Percentiles rank a stretch among this genome's conserved stretches.
Conservation (phyloP, 2,113 vertebrate species). For the Melanerpes aurifrons region DNA sequence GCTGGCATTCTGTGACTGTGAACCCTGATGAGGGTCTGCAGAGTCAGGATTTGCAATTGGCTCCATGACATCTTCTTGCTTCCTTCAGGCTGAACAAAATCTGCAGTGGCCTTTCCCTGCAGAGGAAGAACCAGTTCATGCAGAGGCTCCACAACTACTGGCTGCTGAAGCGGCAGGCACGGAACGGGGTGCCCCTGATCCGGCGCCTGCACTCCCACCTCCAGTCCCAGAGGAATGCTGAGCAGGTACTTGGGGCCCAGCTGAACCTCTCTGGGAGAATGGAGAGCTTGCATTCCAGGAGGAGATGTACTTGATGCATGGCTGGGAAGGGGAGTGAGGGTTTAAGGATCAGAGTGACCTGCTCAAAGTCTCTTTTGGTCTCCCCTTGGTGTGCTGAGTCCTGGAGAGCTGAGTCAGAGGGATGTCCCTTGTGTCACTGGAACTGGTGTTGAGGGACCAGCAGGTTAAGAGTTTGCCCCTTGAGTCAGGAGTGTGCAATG, state of each 20-base stretch:
- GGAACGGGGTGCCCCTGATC: constrained; percentile 93
- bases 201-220: constrained; percentile 89
- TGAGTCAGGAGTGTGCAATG: not conserved
- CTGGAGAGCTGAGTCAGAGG: not conserved
- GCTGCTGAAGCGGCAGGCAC: constrained; percentile 94
- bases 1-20: too few relatives aligned
- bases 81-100: constrained; percentile 91
- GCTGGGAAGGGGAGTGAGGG: not conserved
- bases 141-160: constrained; percentile 95
- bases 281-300: not conserved
- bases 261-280: rapidly evolving
- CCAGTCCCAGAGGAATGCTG: constrained; percentile 87
- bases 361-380: not conserved
- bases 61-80: constrained; percentile 53
- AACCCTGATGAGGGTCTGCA: not conserved
- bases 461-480: not conserved
- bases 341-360: not conserved
- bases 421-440: not conserved
- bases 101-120: constrained; percentile 90
- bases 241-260: constrained; percentile 80
- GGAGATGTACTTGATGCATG: not conserved
- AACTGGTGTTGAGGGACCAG: not conserved
- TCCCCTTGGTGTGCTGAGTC: not conserved
- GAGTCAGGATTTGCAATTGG: not conserved
- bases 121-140: constrained; percentile 97